A percentile compares a stretch with the other conserved stretches of the same genome.
Evolutionary conservation across 1,140 invertebrate genomes (phyloP).

Genomic region (Drosophila ohnishii): DNA sequence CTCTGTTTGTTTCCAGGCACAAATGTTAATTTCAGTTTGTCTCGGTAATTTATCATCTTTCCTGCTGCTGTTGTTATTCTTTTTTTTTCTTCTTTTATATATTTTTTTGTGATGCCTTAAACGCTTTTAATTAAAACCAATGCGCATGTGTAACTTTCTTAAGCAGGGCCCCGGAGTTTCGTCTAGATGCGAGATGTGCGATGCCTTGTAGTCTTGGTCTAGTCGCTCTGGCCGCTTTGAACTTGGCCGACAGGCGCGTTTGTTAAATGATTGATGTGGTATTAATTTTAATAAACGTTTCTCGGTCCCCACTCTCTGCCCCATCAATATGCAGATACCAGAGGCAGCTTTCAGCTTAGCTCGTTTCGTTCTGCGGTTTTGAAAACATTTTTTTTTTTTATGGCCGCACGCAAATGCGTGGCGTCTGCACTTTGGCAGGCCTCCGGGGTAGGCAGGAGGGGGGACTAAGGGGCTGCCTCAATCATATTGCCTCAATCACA

Average conservation of each 20-base stretch:
- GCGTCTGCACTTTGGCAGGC: conserved; percentile 58
- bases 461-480: conserved; percentile 3
- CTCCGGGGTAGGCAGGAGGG: too few species aligned
- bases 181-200: conserved; percentile 11
- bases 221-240: conserved; percentile 64
- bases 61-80: not conserved
- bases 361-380: conserved; percentile 38
- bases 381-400: conserved; percentile 46
- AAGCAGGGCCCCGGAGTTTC: conserved; percentile 55
- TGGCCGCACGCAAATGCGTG: conserved; percentile 60
- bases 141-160: conserved; percentile 82
- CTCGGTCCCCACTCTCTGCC: conserved; percentile 22
- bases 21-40: conserved; percentile 80
- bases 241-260: conserved; percentile 80
- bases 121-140: conserved; percentile 82
- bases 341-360: not conserved
- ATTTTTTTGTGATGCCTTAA: conserved; percentile 58
- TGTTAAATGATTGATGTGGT: conserved; percentile 83
- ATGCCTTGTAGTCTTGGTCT: conserved; percentile 29
- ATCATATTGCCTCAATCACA: conserved; percentile 41
- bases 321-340: conserved; percentile 71
- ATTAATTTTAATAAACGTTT: conserved; percentile 82
- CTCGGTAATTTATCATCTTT: conserved; percentile 81
- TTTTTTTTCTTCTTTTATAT: not conserved
- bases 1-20: conserved; percentile 33